Evolutionary conservation across 2,113 vertebrate genomes (phyloP), one percentile per base, ranked within the genome.

Genomic region (Microtus ochrogaster): DNA sequence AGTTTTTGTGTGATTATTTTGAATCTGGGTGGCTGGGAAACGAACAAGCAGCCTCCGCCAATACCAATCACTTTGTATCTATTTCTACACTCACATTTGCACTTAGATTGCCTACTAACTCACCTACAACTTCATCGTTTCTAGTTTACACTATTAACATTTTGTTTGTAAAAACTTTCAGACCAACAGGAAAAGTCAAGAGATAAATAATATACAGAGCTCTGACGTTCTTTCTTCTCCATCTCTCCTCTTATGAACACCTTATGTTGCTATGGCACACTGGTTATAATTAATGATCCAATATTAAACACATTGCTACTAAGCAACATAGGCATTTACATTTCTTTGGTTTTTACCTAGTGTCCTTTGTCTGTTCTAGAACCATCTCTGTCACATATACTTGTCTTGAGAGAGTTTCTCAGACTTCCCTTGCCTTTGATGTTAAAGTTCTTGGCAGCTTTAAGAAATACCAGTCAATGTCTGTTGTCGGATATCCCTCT

Each of bases 131-230:
- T n/a, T 19, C 76, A 30, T n/a, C 21, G 4, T 87, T 81, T 90
- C 86, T 90, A 52, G 24, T 68, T 70, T 26, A 47, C 11, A 74
- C 41, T 47, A 36, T 70, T 78, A 81, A 74, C 19, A 66, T 30
- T 73, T 72, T 82, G 78, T 72, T 90, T 90, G 36, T 82, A 76
- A 86, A 79, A 78, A 65, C 33, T 24, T 92, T 79, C 68, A 91
- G 36, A 79, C 47, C 91, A 44, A 92, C 14, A 89, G 90, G 94
- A 92, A 84, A 76, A 76, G 14, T 82, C n/a, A 96, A 66, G 7
- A 36, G 47, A 55, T 26, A 91, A 36, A 55, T 26, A 91, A 36
- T 13, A 93, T 6, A 70, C 14, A 70, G 47, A 88, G 58, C 47
- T 79, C 70, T 66, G 39, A 52, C 16, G 82, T 39, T 78, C 0